phyloP scores from a whole-genome alignment of 2,888 invertebrate genomes.

The Harmothoe impar region DNA sequence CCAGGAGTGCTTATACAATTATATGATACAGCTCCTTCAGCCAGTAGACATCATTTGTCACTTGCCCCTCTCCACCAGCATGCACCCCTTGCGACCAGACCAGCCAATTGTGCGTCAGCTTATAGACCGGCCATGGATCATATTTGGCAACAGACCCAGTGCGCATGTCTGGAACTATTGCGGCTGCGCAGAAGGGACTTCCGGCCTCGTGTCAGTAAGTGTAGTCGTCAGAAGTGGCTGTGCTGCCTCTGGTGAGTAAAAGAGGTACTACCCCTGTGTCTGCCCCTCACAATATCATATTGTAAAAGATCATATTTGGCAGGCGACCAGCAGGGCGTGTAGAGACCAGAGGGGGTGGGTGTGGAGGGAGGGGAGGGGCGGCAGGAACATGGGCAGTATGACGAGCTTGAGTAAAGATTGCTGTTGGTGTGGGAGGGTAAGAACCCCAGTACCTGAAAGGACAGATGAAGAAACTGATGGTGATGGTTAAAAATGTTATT shows the following conservation, averaged over 20 bases:
- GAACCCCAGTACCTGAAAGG: no score
- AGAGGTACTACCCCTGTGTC: background rate
- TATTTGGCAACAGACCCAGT: constrained; percentile 59
- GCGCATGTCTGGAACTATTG: constrained; percentile 42
- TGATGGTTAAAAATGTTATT: no score
- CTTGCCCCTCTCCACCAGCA: background rate
- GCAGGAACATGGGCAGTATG: background rate
- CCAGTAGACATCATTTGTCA: constrained; percentile 21
- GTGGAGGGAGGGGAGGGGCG: background rate
- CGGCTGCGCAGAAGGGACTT: constrained; percentile 51
- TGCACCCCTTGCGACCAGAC: background rate
- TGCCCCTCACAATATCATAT: constrained; percentile 43
- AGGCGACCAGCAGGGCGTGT: constrained; percentile 25
- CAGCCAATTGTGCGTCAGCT: background rate
- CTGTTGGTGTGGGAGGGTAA: background rate
- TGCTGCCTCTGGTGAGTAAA: background rate
- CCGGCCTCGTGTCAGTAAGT: constrained; percentile 39
- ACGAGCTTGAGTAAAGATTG: background rate
- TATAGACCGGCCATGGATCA: constrained; percentile 48
- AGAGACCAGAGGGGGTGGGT: background rate
- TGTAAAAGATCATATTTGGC: constrained; percentile 62
- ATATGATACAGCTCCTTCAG: background rate
- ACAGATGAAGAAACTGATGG: no score
- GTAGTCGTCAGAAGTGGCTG: constrained; percentile 33
- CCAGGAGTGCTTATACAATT: constrained; percentile 45